Conservation (phyloP, 64 coral and sea anemone genomes). For the Trachythela sp. region DNA sequence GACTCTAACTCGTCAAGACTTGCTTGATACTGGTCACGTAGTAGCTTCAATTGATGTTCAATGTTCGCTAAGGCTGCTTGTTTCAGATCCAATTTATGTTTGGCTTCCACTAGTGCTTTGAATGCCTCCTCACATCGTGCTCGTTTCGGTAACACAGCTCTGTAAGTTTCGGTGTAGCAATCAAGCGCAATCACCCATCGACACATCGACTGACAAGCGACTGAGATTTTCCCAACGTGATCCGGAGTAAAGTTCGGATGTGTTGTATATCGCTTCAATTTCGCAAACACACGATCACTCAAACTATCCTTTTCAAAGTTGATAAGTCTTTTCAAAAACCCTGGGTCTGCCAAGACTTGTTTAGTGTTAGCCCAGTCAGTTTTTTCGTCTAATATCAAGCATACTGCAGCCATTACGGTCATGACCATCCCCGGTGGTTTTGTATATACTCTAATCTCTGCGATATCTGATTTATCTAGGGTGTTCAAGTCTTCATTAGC, state of each 20-base stretch:
- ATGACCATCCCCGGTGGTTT: constrained; percentile 96
- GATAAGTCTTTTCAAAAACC: constrained; percentile 86
- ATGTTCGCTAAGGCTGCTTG: constrained; percentile 13
- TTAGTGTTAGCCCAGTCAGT: constrained; percentile 95
- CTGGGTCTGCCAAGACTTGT: constrained; percentile 67
- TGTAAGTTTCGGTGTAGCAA: constrained; percentile 89
- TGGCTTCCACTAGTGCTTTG: constrained; percentile 55
- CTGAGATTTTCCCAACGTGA: constrained; percentile 81
- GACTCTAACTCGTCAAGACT: not conserved
- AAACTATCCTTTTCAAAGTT: constrained; percentile 71
- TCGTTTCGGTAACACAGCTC: constrained; percentile 84
- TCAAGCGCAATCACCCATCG: constrained; percentile 91
- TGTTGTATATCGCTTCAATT: constrained; percentile 54
- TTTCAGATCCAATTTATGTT: constrained; percentile 75
- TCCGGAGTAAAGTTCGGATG: constrained; percentile 92
- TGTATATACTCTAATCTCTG: constrained; percentile 92
- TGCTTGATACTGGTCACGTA: not conserved
- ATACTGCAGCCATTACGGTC: constrained; percentile 87
- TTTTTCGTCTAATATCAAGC: constrained; percentile 81
- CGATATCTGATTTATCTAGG: constrained; percentile 92
- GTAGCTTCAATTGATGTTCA: not conserved
- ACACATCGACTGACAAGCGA: constrained; percentile 92
- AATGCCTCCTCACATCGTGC: constrained; percentile 81
- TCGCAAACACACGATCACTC: constrained; percentile 66
- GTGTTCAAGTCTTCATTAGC: constrained; percentile 74